Percentiles rank a stretch among this genome's conserved stretches.
Conservation (phyloP, 2,113 vertebrate genomes). For the Aldabrachelys gigantea region DNA sequence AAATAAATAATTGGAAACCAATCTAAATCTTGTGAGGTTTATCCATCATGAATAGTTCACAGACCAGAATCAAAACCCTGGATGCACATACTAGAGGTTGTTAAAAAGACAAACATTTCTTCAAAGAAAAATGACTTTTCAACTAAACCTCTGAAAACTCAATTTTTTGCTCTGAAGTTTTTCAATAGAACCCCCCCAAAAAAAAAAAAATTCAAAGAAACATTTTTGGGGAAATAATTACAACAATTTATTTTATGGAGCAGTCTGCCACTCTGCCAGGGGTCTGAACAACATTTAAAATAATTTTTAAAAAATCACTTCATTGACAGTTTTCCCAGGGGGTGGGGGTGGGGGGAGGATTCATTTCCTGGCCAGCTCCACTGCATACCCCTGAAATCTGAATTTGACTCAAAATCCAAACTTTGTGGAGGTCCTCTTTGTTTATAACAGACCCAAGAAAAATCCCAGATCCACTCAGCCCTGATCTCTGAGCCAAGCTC, state of each 20-base stretch:
- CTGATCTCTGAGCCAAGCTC: not conserved
- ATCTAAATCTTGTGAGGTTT: rapidly evolving
- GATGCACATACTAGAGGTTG: rapidly evolving
- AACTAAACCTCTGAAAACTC: not conserved
- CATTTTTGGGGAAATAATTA: not conserved
- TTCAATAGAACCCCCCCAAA: not conserved
- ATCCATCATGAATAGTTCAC: not conserved
- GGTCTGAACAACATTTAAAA: not conserved
- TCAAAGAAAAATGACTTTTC: not conserved
- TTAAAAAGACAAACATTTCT: not conserved
- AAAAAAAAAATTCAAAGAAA: not conserved
- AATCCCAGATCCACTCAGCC: not conserved
- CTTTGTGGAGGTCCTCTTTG: not conserved
- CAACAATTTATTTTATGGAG: not conserved
- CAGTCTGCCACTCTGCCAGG: not conserved
- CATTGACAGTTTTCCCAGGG: not conserved
- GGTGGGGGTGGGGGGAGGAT: not conserved
- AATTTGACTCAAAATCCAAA: not conserved
- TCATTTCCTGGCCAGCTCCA: not conserved
- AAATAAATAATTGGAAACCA: not conserved
- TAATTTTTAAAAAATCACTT: not conserved
- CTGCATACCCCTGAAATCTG: not conserved
- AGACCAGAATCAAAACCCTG: not conserved
- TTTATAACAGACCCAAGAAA: not conserved
- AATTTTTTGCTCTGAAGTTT: not conserved